Base-by-base conservation (phyloP, 2,113 vertebrate genomes). In the Neolamprologus sp. region DNA sequence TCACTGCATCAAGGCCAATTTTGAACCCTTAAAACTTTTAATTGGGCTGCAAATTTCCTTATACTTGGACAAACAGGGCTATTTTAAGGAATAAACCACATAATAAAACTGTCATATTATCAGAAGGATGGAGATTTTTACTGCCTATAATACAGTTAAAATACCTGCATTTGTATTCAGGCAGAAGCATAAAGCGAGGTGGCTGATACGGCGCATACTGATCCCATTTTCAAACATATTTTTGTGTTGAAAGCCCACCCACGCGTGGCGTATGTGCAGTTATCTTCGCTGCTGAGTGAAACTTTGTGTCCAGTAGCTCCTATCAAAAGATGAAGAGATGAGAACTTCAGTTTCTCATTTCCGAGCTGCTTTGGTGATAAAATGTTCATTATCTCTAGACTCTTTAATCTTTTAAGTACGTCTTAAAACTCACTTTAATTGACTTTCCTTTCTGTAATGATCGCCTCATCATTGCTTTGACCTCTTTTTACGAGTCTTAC, bases 321-420 rank as follows among this genome's bases (percentile, higher is more conserved):
- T 37, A 80, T 91, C 37, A 45, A 42, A 84, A 75, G 87, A 40
- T 11, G 17, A 65, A 37, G 33, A 75, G 81, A 71, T 4, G 30
- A 87, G 26, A 63, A 81, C 51, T 58, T 79, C 10, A 45, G 81
- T 89, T 80, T 84, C 78, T 84, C 78, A 84, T 85, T 57, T 88
- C 40, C 6, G 11, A 71, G 83, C 82, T 47, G 78, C 88, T 92
- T 90, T 92, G 90, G 92, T 88, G 88, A 83, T 79, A 16, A 73
- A 21, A 23, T 45, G 30, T 87, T 86, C 82, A 85, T 93, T 92
- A 87, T 91, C 87, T 54, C 42, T 4, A 1, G 33, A 58, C 40
- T 82, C 47, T 17, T 60, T 81, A 84, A 75, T 90, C 87, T 86
- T 85, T 60, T 82, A 85, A 89, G 85, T n/a, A 4, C 1, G 63